Percentiles rank a stretch among this genome's conserved stretches.
Evolutionary conservation across 2,113 vertebrate species (phyloP).

Genomic region (Saguinus imperator): DNA sequence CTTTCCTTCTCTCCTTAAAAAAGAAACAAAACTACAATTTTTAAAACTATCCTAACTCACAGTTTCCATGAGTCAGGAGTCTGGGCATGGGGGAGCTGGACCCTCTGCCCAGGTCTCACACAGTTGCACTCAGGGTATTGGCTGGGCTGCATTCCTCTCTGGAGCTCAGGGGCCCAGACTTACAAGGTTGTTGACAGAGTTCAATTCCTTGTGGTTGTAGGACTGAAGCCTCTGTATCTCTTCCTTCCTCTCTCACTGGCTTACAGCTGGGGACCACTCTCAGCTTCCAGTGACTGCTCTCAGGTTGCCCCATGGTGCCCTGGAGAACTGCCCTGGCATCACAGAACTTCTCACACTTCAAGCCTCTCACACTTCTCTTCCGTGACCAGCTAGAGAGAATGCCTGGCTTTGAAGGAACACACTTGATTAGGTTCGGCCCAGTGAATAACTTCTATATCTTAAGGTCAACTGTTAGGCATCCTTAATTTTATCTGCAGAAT

Average conservation of each 20-base stretch:
- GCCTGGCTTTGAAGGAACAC: neutral
- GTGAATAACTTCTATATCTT: neutral
- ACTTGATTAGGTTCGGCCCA: neutral
- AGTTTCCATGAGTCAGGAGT: neutral
- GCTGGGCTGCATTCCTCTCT: fast-evolving
- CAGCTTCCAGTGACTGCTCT: neutral
- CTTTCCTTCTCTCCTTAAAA: too few species aligned
- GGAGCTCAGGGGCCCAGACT: too few species aligned
- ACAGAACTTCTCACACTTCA: neutral
- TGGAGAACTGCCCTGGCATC: neutral
- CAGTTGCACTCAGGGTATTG: neutral
- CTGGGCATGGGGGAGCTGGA: neutral
- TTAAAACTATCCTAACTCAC: neutral
- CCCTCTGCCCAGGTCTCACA: neutral
- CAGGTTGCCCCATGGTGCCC: neutral
- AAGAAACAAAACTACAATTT: too few species aligned
- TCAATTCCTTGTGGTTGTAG: neutral
- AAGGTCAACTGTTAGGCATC: neutral
- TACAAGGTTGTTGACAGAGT: neutral
- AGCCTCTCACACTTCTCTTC: neutral
- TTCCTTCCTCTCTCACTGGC: neutral
- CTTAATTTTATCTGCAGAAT: neutral
- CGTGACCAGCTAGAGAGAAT: neutral
- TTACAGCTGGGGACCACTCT: neutral
- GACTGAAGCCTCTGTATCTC: neutral